Conservation (phyloP, 2,888 invertebrate genomes). For the Synanthedon myopaeformis region DNA sequence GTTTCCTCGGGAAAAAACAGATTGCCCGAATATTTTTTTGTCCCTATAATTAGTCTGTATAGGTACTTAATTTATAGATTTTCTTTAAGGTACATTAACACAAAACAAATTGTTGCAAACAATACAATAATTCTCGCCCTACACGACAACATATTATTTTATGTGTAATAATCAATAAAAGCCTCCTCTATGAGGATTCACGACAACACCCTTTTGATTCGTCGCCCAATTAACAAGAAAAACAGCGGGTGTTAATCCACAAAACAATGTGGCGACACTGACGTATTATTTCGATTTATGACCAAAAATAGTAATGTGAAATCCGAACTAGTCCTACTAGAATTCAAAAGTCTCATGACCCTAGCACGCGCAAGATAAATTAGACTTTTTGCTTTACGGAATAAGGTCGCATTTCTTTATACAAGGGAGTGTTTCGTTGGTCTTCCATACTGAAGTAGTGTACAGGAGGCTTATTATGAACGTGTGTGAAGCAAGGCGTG, state of each 20-base stretch:
- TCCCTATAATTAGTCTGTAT: too few relatives aligned
- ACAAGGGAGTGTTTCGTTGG: neutral
- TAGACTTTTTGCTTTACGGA: neutral
- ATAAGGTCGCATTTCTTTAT: neutral
- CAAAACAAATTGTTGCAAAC: neutral
- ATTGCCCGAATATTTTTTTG: too few relatives aligned
- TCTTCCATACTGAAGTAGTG: slow-evolving; percentile 6
- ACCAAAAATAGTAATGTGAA: slow-evolving; percentile 20
- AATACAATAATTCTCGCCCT: neutral
- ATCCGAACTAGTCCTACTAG: slow-evolving; percentile 2
- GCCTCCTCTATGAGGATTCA: neutral
- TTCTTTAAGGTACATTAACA: too few relatives aligned
- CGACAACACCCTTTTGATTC: slow-evolving; percentile 35
- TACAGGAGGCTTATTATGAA: slow-evolving; percentile 30
- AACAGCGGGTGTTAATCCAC: slow-evolving; percentile 45
- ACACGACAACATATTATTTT: neutral
- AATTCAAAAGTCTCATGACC: too few relatives aligned
- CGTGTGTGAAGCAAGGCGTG: slow-evolving; percentile 25
- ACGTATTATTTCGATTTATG: slow-evolving; percentile 51
- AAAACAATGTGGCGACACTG: slow-evolving; percentile 40
- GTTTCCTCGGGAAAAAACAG: too few relatives aligned
- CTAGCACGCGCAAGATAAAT: too few relatives aligned
- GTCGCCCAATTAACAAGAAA: slow-evolving; percentile 63
- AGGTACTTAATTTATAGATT: too few relatives aligned
- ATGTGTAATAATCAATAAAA: neutral